These are phyloP conservation scores for Hephaestus fuliginosus DNA, from an alignment of 2,797 vertebrate genomes.

Conservation along the genomic window DNA sequence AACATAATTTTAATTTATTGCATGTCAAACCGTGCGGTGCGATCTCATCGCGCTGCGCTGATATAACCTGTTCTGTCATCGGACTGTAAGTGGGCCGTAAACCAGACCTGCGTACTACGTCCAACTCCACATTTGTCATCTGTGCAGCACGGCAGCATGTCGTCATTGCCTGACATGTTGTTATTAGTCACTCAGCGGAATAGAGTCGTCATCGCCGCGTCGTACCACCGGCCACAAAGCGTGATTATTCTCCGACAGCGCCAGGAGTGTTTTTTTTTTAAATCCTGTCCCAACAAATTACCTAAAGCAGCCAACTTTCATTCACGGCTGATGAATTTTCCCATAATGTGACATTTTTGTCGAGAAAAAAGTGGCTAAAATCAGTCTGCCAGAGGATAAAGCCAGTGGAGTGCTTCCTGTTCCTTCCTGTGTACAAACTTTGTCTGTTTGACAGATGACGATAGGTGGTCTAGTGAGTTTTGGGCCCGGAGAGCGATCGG, in stretches of 20 bases:
- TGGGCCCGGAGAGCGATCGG: slow-evolving; percentile 1
- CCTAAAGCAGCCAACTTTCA: slow-evolving; percentile 4
- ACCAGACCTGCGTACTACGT: slow-evolving; percentile 1
- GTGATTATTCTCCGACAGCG: slow-evolving; percentile 16
- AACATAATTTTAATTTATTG: slow-evolving; percentile 13
- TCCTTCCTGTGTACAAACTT: slow-evolving; percentile 23
- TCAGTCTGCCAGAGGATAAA: slow-evolving; percentile 15
- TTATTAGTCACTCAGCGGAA: slow-evolving; percentile 55
- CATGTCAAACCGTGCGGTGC: background rate
- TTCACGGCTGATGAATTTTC: slow-evolving; percentile 28
- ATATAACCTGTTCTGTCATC: slow-evolving; percentile 43
- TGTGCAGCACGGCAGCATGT: slow-evolving; percentile 1
- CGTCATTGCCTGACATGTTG: slow-evolving; percentile 42
- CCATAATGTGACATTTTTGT: slow-evolving; percentile 3
- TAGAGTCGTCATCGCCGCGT: slow-evolving; percentile 42
- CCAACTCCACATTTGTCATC: slow-evolving; percentile 34
- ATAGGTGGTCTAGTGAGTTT: slow-evolving; percentile 44
- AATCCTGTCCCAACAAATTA: slow-evolving; percentile 43
- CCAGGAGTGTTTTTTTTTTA: slow-evolving; percentile 27
- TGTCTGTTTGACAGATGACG: slow-evolving; percentile 25
- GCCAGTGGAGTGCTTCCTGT: background rate
- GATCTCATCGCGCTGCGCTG: background rate
- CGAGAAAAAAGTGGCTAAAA: background rate
- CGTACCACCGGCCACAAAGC: slow-evolving; percentile 23
- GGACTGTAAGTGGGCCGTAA: slow-evolving; percentile 6